Conservation (phyloP, 2,888 invertebrate species). For the Rambutsinella grinnellia region DNA sequence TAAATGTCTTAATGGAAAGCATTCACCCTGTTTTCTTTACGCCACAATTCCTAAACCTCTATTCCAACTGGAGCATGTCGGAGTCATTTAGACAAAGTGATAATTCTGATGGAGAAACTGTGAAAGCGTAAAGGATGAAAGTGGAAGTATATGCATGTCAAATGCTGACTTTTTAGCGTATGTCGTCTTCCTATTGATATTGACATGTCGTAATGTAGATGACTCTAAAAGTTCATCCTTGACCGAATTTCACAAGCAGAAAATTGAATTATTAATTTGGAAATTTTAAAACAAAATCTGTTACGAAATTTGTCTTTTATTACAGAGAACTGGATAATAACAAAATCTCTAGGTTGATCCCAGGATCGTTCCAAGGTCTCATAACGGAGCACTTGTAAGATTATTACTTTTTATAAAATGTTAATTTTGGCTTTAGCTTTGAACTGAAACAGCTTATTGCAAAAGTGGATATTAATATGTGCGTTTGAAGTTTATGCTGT, state of each 20-base stretch:
- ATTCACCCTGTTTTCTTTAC: background rate
- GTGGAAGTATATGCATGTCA: background rate
- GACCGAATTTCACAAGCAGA: too few relatives aligned
- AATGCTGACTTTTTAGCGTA: background rate
- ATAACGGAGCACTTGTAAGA: slow-evolving; percentile 67
- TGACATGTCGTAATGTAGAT: too few relatives aligned
- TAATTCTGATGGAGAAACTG: background rate
- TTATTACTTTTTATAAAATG: too few relatives aligned
- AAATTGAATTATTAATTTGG: too few relatives aligned
- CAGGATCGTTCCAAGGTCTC: slow-evolving; percentile 76
- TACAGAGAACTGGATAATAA: slow-evolving; percentile 65
- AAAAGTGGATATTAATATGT: too few relatives aligned
- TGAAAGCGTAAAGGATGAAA: background rate
- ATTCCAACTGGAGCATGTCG: background rate
- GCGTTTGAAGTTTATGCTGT: too few relatives aligned
- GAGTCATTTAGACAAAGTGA: background rate
- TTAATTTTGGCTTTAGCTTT: too few relatives aligned
- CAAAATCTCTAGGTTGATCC: slow-evolving; percentile 69
- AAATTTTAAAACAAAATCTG: too few relatives aligned
- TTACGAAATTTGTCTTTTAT: background rate
- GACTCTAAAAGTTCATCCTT: too few relatives aligned
- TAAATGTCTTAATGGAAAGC: slow-evolving; percentile 5
- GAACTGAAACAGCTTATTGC: too few relatives aligned
- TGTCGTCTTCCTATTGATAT: too few relatives aligned
- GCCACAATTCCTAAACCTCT: background rate